Evolutionary conservation across 2,888 invertebrate species (phyloP).

Genomic region (Heliconius aoede): DNA sequence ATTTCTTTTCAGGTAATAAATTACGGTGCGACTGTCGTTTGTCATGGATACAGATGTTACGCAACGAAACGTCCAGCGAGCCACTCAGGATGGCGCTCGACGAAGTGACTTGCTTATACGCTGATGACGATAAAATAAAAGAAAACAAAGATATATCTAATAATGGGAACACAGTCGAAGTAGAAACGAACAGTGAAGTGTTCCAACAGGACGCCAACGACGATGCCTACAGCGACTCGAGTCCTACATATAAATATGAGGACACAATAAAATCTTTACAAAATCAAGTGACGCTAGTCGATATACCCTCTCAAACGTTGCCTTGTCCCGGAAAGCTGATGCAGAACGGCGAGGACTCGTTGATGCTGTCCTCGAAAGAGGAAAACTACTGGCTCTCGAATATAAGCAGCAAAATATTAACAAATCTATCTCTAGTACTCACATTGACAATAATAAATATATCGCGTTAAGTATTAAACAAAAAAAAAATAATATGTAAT

Average conservation of each 20-base stretch:
- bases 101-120: conserved; percentile 85
- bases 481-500: background rate
- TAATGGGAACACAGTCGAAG: conserved; percentile 58
- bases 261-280: conserved; percentile 60
- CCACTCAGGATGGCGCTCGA: conserved; percentile 87
- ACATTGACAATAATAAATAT: conserved; percentile 54
- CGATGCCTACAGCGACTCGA: conserved; percentile 60
- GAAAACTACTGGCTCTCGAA: conserved; percentile 71
- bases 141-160: conserved; percentile 34
- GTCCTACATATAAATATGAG: conserved; percentile 61
- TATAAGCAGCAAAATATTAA: conserved; percentile 56
- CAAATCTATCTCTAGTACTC: conserved; percentile 58
- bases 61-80: conserved; percentile 89
- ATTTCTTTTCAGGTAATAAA: conserved; percentile 87
- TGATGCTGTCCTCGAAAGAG: conserved; percentile 77
- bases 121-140: background rate
- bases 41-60: conserved; percentile 89
- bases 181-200: conserved; percentile 57
- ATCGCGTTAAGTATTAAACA: conserved; percentile 46
- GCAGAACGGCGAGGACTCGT: conserved; percentile 72
- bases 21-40: conserved; percentile 92
- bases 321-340: conserved; percentile 65
- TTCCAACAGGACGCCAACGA: conserved; percentile 60
- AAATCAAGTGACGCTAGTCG: conserved; percentile 65
- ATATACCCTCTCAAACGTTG: conserved; percentile 65